Evolutionary conservation across 1,140 invertebrate genomes (phyloP), one percentile per base, ranked within the genome.

Genomic region (Drosophila fuyamai): DNA sequence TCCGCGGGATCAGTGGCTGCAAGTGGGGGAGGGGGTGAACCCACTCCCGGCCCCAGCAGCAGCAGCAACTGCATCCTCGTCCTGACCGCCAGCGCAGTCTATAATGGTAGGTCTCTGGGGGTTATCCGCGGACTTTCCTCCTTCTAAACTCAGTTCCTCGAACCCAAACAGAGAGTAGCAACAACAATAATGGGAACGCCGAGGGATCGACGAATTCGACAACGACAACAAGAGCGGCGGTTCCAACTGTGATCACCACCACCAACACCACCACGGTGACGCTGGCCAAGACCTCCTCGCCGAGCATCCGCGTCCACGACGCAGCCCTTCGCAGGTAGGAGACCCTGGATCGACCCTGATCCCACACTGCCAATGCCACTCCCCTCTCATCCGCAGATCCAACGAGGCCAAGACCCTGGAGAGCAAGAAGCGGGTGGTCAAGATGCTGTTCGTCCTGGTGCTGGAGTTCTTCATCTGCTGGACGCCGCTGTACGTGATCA

Each of bases 391-490:
- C 32, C 16, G 9, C 50, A 91, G 93, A 48, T 93, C 93, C 6
- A 94, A 94, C 66, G 93, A 93, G 32, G 93, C 92, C 70, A 91
- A 93, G 51, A 94, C 92, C 48, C 58, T 94, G 55, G 88, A 92
- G 68, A 94, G 93, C 65, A 94, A 92, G 68, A 81, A 89, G 76
- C 93, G 96, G 93, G 96, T 98, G 10, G 97, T 98, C 32, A 94
- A 96, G 75, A 98, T 98, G 97, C 94, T 98, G 36, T 97, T 98
- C 77, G 97, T 98, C 2, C 95, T 98, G 4, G 97, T 98, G 13
- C 91, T 97, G 29, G 97, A 98, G 85, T 98, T 98, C 93, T 98
- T 98, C 93, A 94, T 98, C 13, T 98, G 97, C 91, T 98, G 97
- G 97, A 96, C 97, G 0, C 98, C 98, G 0, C 91, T 98, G 0